A percentile compares a stretch with the other conserved stretches of the same genome.
These are phyloP conservation scores for Spicauda simplicius DNA, from an alignment of 2,888 invertebrate genomes.

Conservation along the genomic window DNA sequence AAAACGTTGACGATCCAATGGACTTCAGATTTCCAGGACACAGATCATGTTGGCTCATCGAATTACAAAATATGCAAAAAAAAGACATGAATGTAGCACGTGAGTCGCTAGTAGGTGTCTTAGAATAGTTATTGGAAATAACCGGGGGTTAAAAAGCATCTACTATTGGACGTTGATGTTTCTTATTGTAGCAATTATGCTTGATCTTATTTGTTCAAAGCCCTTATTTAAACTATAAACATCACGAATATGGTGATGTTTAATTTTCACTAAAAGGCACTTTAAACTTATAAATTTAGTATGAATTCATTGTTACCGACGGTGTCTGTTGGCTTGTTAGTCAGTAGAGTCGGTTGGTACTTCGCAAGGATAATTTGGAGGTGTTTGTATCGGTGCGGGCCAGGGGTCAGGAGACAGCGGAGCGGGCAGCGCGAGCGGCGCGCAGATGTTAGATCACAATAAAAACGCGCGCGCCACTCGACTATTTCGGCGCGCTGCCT, in stretches of 20 bases:
- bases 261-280: too few relatives aligned
- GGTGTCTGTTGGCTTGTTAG: not conserved
- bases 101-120: not conserved
- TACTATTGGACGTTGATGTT: too few relatives aligned
- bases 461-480: conserved; percentile 81
- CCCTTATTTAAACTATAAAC: too few relatives aligned
- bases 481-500: conserved; percentile 84
- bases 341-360: not conserved
- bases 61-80: not conserved
- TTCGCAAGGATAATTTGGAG: not conserved
- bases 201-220: too few relatives aligned
- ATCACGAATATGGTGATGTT: too few relatives aligned
- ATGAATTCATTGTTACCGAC: too few relatives aligned
- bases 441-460: conserved; percentile 84
- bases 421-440: conserved; percentile 43
- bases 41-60: not conserved
- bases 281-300: too few relatives aligned
- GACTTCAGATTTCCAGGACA: not conserved
- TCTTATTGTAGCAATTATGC: too few relatives aligned
- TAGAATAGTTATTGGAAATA: too few relatives aligned
- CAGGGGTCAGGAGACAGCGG: conserved; percentile 54
- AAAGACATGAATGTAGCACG: not conserved
- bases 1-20: not conserved
- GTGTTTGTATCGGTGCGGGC: conserved; percentile 5
- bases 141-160: too few relatives aligned